These are phyloP conservation scores for Lepus europaeus DNA, from an alignment of 2,113 vertebrate genomes.

Conservation along the genomic window DNA sequence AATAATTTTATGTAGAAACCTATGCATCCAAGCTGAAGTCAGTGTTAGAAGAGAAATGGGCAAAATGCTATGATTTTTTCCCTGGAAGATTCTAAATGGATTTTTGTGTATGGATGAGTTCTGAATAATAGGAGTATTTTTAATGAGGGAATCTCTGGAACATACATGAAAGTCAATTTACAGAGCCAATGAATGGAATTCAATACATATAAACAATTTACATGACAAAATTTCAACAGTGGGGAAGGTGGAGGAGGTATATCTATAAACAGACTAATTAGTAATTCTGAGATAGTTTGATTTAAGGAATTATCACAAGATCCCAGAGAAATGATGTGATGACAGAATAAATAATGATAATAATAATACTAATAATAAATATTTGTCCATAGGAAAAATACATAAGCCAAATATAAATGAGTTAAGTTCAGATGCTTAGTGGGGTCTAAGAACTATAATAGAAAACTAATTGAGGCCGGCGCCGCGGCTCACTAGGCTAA, in stretches of 20 bases:
- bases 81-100: conserved; percentile 20
- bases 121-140: not conserved
- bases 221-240: not conserved
- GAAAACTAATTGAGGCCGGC: conserved; percentile 52
- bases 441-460: not conserved
- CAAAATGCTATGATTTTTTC: not conserved
- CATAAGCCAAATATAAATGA: conserved; percentile 57
- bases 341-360: conserved; percentile 20
- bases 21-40: not conserved
- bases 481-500: too few relatives aligned
- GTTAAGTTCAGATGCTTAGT: conserved; percentile 48
- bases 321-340: not conserved
- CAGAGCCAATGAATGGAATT: not conserved
- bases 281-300: conserved; percentile 10
- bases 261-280: conserved; percentile 46
- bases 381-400: conserved; percentile 35
- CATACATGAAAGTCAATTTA: not conserved
- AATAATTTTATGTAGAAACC: conserved; percentile 40
- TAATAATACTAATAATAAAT: conserved; percentile 54
- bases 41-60: conserved; percentile 50
- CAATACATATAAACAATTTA: conserved; percentile 42
- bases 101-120: not conserved
- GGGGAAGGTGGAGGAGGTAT: not conserved
- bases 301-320: conserved; percentile 23
- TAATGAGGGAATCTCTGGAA: not conserved